phyloP scores from a whole-genome alignment of 2,888 invertebrate species.

The Idaea biselata region DNA sequence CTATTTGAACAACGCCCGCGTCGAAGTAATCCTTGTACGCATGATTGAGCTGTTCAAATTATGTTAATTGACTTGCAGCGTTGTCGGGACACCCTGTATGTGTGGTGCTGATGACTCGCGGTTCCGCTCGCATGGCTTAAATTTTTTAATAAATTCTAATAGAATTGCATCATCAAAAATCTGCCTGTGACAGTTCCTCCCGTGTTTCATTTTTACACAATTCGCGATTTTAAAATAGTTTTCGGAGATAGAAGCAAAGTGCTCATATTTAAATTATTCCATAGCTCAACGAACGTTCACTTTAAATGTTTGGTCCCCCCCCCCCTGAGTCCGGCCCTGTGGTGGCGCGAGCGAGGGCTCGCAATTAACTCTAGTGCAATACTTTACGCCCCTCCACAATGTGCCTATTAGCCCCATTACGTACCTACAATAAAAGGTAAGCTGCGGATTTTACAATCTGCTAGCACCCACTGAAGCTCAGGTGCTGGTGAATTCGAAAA shows the following conservation, averaged over 20 bases:
- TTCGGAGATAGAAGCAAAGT: too few species aligned
- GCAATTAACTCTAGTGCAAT: slow-evolving; percentile 17
- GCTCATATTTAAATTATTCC: too few species aligned
- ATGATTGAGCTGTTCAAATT: background rate
- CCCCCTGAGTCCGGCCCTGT: background rate
- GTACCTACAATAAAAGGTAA: background rate
- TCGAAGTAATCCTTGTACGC: background rate
- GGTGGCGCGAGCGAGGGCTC: background rate
- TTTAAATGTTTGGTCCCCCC: background rate
- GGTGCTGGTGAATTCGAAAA: background rate
- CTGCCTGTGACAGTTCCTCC: too few species aligned
- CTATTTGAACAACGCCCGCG: background rate
- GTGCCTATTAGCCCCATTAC: slow-evolving; percentile 3
- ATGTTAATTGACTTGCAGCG: background rate
- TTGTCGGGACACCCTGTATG: too few species aligned
- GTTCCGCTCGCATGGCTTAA: too few species aligned
- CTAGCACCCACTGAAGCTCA: background rate
- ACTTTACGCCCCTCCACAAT: slow-evolving; percentile 10
- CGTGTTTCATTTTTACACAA: too few species aligned
- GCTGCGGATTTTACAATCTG: background rate
- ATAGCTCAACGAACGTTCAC: background rate
- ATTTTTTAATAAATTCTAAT: too few species aligned
- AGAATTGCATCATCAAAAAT: too few species aligned
- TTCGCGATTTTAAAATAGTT: too few species aligned
- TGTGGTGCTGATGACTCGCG: too few species aligned